These are phyloP conservation scores for Fragum whitleyi DNA, from an alignment of 2,888 invertebrate species.

Conservation along the genomic window DNA sequence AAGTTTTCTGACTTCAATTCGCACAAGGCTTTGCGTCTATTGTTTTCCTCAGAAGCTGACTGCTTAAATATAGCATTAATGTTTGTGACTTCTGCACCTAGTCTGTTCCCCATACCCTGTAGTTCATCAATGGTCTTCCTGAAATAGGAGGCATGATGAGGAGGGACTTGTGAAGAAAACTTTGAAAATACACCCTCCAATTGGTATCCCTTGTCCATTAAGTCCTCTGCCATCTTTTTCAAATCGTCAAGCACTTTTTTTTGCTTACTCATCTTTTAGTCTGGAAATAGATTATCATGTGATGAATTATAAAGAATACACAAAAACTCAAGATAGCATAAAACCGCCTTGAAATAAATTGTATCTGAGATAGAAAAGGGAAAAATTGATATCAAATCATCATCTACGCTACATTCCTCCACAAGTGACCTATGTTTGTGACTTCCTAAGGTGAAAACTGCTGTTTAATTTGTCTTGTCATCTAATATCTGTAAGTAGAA, in stretches of 20 bases:
- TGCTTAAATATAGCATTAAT: not conserved
- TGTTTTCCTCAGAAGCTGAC: not conserved
- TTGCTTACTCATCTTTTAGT: not conserved
- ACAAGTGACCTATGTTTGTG: not conserved
- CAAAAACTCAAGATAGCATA: not conserved
- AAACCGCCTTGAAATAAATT: not conserved
- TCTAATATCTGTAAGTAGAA: not conserved
- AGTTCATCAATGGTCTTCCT: not conserved
- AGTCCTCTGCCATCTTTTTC: not conserved
- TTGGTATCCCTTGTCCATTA: not conserved
- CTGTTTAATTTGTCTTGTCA: not conserved
- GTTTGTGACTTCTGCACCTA: not conserved
- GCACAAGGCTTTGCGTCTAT: not conserved
- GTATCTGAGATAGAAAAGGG: not conserved
- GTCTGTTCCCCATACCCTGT: slow-evolving; percentile 5
- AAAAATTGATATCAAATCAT: not conserved
- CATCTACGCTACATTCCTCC: not conserved
- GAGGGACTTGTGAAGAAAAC: not conserved
- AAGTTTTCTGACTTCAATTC: not conserved
- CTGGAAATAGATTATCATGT: not conserved
- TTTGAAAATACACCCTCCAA: not conserved
- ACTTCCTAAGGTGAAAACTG: not conserved
- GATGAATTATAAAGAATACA: not conserved
- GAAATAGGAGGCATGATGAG: not conserved
- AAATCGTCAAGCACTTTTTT: not conserved